These are phyloP conservation scores for Sminthurides bifidus DNA, from an alignment of 1,140 invertebrate genomes.

Conservation along the genomic window DNA sequence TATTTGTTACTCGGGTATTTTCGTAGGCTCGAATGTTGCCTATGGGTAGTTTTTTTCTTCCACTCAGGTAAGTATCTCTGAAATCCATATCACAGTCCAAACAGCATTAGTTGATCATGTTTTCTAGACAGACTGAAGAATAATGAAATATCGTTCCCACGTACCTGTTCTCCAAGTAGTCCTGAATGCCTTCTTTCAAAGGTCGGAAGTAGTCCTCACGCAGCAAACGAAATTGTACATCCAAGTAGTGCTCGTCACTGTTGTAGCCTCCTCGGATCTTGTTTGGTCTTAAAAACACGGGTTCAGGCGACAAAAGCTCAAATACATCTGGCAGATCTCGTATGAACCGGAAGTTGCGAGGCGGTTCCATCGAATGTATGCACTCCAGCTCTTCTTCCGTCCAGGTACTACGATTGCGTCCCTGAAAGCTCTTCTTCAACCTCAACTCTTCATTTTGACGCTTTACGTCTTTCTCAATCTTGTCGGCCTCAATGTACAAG, in stretches of 20 bases:
- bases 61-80: slow-evolving; percentile 1
- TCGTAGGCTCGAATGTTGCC: slow-evolving; percentile 3
- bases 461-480: neutral
- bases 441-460: neutral
- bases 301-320: neutral
- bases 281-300: slow-evolving; percentile 37
- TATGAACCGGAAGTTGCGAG: neutral
- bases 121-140: neutral
- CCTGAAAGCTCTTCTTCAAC: neutral
- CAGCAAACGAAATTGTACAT: slow-evolving; percentile 45
- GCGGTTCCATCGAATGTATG: neutral
- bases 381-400: neutral
- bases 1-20: too few relatives aligned
- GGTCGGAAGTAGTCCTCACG: slow-evolving; percentile 54
- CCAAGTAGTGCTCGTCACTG: slow-evolving; percentile 42
- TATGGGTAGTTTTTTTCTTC: slow-evolving; percentile 1
- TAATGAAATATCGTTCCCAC: neutral
- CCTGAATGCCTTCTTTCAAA: slow-evolving; percentile 44
- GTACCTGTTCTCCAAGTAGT: slow-evolving; percentile 21
- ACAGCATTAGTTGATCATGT: neutral
- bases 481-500: too few relatives aligned
- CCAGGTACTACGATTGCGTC: too few relatives aligned
- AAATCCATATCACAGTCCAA: neutral
- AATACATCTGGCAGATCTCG: neutral
- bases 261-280: slow-evolving; percentile 38